Conservation (phyloP, 1,140 invertebrate genomes). For the Drosophila paulistorum region DNA sequence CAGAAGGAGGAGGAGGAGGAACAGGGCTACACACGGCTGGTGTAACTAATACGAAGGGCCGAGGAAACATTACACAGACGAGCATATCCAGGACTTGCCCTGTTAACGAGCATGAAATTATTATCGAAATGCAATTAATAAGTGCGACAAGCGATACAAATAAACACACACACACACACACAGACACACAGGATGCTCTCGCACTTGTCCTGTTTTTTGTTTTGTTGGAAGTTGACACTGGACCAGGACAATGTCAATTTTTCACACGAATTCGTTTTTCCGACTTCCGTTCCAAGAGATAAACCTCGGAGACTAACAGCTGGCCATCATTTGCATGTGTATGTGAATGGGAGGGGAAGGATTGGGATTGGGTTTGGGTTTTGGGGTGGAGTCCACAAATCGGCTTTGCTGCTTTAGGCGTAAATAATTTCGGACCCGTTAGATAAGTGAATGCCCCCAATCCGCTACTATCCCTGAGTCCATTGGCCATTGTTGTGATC, state of each 20-base stretch:
- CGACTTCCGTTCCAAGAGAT: constrained; percentile 1
- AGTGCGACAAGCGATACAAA: constrained; percentile 45
- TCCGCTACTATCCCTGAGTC: background rate
- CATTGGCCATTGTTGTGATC: constrained; percentile 58
- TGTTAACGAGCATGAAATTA: constrained; percentile 79
- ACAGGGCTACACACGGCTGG: constrained; percentile 21
- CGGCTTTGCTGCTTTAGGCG: constrained; percentile 75
- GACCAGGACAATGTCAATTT: constrained; percentile 12
- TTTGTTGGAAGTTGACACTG: constrained; percentile 44
- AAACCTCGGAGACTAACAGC: constrained; percentile 25
- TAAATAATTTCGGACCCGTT: constrained; percentile 73
- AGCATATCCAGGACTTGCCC: constrained; percentile 19
- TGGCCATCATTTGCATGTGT: constrained; percentile 33
- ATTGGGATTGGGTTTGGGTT: background rate
- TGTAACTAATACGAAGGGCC: constrained; percentile 68
- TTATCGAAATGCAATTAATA: constrained; percentile 79
- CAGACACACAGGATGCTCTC: constrained; percentile 48
- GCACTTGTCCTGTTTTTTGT: constrained; percentile 56
- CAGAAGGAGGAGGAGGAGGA: background rate
- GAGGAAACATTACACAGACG: background rate
- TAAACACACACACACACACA: background rate
- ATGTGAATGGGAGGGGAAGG: constrained; percentile 8
- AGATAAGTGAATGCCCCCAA: constrained; percentile 64
- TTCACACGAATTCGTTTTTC: constrained; percentile 62
- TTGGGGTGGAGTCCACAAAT: constrained; percentile 40